Evolutionary conservation across 2,888 invertebrate genomes (phyloP).

Genomic region (Agonopterix subpropinquella): DNA sequence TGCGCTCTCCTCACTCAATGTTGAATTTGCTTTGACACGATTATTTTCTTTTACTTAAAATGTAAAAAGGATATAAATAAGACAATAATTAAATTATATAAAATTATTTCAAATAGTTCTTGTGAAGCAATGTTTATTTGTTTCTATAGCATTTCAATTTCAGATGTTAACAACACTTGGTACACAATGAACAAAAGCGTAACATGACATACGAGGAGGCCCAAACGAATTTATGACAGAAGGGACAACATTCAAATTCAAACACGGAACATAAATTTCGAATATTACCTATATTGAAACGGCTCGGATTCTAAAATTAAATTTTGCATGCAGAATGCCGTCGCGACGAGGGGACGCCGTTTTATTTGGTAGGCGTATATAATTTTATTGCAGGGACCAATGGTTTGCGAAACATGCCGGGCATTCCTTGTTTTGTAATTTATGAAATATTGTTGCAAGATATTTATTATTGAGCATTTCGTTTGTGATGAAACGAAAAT

Average conservation of each 20-base stretch:
- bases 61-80: no score
- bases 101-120: no score
- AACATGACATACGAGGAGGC: constrained; percentile 16
- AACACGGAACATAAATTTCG: constrained; percentile 68
- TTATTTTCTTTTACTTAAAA: no score
- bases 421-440: constrained; percentile 46
- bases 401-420: constrained; percentile 64
- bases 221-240: constrained; percentile 33
- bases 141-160: no score
- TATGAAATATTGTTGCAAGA: constrained; percentile 23
- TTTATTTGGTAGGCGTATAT: constrained; percentile 75
- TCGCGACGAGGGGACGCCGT: constrained; percentile 40
- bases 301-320: constrained; percentile 70
- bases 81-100: no score
- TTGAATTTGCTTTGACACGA: no score
- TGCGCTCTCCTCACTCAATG: no score
- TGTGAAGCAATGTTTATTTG: no score
- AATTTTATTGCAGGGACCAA: constrained; percentile 73
- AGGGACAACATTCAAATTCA: constrained; percentile 47
- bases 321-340: constrained; percentile 70
- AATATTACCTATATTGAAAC: constrained; percentile 73
- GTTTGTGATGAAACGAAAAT: background rate
- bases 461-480: background rate
- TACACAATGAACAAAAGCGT: constrained; percentile 11
- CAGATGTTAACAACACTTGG: constrained; percentile 11